Evolutionary conservation across 2,888 invertebrate species (phyloP).

Genomic region (Blastobasis lacticolella): DNA sequence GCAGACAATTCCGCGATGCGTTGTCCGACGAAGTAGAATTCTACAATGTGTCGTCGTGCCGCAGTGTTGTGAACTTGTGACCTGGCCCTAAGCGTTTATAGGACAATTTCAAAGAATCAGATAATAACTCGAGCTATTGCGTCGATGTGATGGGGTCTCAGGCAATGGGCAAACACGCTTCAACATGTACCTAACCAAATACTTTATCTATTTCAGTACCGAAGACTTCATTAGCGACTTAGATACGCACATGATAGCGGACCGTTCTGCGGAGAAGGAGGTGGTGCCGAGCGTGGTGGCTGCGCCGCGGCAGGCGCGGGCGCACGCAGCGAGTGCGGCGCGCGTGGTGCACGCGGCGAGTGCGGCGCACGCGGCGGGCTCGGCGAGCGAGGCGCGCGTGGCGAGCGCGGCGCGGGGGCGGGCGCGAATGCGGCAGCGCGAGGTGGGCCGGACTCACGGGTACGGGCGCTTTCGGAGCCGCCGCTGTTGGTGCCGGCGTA

Average conservation of each 20-base stretch:
- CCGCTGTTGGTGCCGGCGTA: constrained; percentile 62
- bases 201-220: too few species aligned
- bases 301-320: constrained; percentile 21
- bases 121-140: too few species aligned
- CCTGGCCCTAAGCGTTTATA: too few species aligned
- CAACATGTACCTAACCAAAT: not conserved
- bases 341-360: constrained; percentile 8
- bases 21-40: too few species aligned
- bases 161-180: not conserved
- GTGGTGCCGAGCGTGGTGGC: constrained; percentile 13
- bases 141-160: not conserved
- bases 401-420: constrained; percentile 27
- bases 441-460: constrained; percentile 47
- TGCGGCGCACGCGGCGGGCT: constrained; percentile 12
- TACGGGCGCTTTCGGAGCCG: constrained; percentile 50
- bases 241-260: constrained; percentile 59
- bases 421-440: constrained; percentile 18
- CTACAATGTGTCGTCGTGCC: too few species aligned
- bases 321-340: constrained; percentile 10
- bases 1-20: too few species aligned
- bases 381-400: constrained; percentile 19
- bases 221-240: constrained; percentile 20
- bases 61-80: too few species aligned
- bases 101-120: too few species aligned
- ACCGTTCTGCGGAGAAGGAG: constrained; percentile 49